Conservation (phyloP, 1,140 invertebrate genomes). For the Chionoecetes opilio region DNA sequence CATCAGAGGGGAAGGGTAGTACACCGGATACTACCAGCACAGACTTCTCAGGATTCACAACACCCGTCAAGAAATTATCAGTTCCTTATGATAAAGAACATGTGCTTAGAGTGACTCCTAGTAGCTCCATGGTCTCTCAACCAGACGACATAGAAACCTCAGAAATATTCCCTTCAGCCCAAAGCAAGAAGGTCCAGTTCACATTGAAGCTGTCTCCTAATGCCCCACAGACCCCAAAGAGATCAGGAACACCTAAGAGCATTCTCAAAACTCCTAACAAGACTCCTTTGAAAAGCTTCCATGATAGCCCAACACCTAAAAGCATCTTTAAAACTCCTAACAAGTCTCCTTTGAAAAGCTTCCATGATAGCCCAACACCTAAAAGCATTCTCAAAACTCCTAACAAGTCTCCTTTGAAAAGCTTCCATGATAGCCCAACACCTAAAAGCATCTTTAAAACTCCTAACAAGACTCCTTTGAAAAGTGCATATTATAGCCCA, state of each 20-base stretch:
- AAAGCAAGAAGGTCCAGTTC: slow-evolving; percentile 46
- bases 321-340: slow-evolving; percentile 59
- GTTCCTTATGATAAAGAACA: no score
- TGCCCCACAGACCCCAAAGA: slow-evolving; percentile 63
- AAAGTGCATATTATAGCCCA: slow-evolving; percentile 42
- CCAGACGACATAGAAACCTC: not conserved
- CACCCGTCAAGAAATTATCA: not conserved
- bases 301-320: not conserved
- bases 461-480: slow-evolving; percentile 66
- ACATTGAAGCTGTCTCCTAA: slow-evolving; percentile 12
- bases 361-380: slow-evolving; percentile 8
- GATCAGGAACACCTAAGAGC: slow-evolving; percentile 58
- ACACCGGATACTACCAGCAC: not conserved
- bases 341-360: slow-evolving; percentile 58
- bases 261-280: slow-evolving; percentile 70
- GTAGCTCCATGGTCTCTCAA: not conserved
- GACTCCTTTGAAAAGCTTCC: slow-evolving; percentile 48
- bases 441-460: slow-evolving; percentile 46
- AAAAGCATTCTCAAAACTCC: slow-evolving; percentile 56
- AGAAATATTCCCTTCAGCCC: not conserved
- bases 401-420: slow-evolving; percentile 60
- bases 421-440: not conserved
- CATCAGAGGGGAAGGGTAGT: not conserved
- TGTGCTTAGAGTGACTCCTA: not conserved
- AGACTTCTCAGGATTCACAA: slow-evolving; percentile 32